These are phyloP conservation scores for Labroides dimidiatus DNA, from an alignment of 2,797 vertebrate genomes.

Conservation along the genomic window DNA sequence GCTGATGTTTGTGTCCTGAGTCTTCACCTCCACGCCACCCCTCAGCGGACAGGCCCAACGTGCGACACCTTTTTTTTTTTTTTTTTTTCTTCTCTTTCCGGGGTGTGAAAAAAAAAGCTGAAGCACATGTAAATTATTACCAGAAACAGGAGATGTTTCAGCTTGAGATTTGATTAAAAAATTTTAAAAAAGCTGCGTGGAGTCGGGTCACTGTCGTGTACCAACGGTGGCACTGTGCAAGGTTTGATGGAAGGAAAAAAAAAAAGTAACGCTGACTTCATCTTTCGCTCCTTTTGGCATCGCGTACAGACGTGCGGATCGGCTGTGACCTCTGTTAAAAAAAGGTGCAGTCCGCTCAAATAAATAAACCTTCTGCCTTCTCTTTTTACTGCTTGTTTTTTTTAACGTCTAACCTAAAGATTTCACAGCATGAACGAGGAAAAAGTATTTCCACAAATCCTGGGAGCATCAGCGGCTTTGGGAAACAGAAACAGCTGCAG, in stretches of 20 bases:
- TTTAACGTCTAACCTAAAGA: slow-evolving; percentile 18
- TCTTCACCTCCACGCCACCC: slow-evolving; percentile 65
- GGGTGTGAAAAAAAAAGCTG: slow-evolving; percentile 32
- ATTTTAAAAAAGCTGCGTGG: slow-evolving; percentile 34
- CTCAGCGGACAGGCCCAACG: slow-evolving; percentile 46
- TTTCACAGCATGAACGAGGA: slow-evolving; percentile 74
- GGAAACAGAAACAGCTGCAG: slow-evolving; percentile 40
- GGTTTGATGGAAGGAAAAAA: slow-evolving; percentile 28
- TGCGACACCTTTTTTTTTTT: slow-evolving; percentile 44
- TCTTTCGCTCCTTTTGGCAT: slow-evolving; percentile 37
- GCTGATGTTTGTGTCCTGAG: slow-evolving; percentile 58
- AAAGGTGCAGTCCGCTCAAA: slow-evolving; percentile 61
- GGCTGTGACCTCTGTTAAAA: slow-evolving; percentile 23
- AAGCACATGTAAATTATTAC: slow-evolving; percentile 47
- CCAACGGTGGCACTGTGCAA: slow-evolving; percentile 52
- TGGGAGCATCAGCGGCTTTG: slow-evolving; percentile 33
- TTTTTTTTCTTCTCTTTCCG: slow-evolving; percentile 18
- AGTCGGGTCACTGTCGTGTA: slow-evolving; percentile 18
- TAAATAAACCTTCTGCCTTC: slow-evolving; percentile 55
- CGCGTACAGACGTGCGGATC: slow-evolving; percentile 32
- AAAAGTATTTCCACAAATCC: slow-evolving; percentile 13
- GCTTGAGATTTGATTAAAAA: slow-evolving; percentile 38
- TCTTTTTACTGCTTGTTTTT: slow-evolving; percentile 30
- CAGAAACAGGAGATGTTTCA: slow-evolving; percentile 41
- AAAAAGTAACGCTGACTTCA: slow-evolving; percentile 44